Base-by-base conservation (phyloP, 2,113 vertebrate species). In the Lagopus muta region DNA sequence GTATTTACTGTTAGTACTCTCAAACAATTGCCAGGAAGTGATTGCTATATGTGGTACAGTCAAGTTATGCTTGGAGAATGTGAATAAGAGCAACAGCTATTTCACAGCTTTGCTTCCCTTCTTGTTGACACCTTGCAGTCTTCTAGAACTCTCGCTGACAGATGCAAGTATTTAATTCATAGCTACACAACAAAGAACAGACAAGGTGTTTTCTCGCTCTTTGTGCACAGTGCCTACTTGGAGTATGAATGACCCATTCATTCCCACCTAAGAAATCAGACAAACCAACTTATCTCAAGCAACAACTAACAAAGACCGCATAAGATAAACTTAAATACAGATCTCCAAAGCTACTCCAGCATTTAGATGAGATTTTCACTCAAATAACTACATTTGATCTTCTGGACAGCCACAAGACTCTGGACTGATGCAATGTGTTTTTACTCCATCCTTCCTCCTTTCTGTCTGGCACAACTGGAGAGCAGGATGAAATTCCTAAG, bases 11-110 rank as follows among this genome's bases (percentile, higher is more conserved):
- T 45, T 19, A 45, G 45, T 45, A 19, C 17, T 45, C 17, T 45
- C 45, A 45, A 90, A 72, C 71, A 76, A 89, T 82, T 90, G 90
- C 64, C 86, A 95, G 92, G 82, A 74, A n/a, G 36, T n/a, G 60
- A 74, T 78, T 80, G 78, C 74, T 60, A n/a, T 90, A 81, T 88
- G 91, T 52, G 47, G 55, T 58, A 50, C 61, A n/a, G 45, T 79
- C 60, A 38, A 76, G 60, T 62, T 88, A 65, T 38, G 40, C 76
- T 88, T 78, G 55, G 42, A 73, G 40, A 93, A 75, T 65, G 55
- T 69, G 32, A 36, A 27, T 60, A 57, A 67, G 78, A 91, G 40
- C 71, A 90, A 78, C 50, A 38, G 36, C 36, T 38, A 38, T 38
- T 38, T 38, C 36, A 38, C 36, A 38, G 36, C 36, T 38, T 38